Conservation (phyloP, 1,140 invertebrate species). For the Scaptomyza montana region DNA sequence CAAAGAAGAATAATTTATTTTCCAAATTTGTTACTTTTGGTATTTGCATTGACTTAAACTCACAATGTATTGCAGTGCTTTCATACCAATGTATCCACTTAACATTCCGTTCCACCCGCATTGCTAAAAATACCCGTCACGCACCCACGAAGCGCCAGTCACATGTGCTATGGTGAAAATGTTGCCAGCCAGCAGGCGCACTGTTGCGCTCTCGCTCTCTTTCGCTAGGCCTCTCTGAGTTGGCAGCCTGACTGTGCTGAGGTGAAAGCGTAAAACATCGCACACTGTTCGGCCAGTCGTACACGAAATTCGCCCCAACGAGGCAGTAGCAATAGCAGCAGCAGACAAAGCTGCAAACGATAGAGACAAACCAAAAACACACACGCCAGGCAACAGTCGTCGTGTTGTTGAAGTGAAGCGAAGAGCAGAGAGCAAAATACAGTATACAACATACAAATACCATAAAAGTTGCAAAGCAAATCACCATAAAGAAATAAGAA, state of each 20-base stretch:
- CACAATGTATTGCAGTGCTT: not conserved
- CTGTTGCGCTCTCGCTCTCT: conserved; percentile 34
- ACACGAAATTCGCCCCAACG: conserved; percentile 72
- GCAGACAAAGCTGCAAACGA: conserved; percentile 42
- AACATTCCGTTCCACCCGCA: conserved; percentile 62
- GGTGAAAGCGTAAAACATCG: conserved; percentile 54
- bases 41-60: not conserved
- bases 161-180: conserved; percentile 73
- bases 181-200: conserved; percentile 27
- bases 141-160: conserved; percentile 64
- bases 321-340: conserved; percentile 60
- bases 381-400: conserved; percentile 40
- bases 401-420: conserved; percentile 67
- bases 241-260: conserved; percentile 22
- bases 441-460: conserved; percentile 4
- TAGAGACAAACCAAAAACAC: conserved; percentile 33
- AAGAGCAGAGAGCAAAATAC: conserved; percentile 55
- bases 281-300: conserved; percentile 56
- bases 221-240: not conserved
- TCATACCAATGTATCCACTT: conserved; percentile 53
- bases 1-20: too few species aligned
- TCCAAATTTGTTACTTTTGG: too few species aligned
- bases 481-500: conserved; percentile 27
- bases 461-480: conserved; percentile 28
- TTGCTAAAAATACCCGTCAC: conserved; percentile 68